Percentiles rank a stretch among this genome's conserved stretches.
Conservation (phyloP, 2,797 vertebrate genomes). For the Telmatherina bonti region DNA sequence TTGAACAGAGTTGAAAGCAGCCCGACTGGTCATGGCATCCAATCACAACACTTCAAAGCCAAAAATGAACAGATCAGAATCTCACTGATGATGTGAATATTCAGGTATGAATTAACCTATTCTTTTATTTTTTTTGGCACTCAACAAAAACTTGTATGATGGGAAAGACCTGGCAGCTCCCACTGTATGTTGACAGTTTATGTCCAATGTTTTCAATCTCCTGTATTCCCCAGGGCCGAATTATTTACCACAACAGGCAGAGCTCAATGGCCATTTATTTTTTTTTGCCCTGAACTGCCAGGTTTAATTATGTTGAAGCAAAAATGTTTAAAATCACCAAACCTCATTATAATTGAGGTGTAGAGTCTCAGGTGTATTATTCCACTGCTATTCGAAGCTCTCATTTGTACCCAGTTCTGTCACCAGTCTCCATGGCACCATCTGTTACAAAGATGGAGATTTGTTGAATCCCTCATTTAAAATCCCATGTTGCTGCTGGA, state of each 20-base stretch:
- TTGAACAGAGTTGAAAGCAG: constrained; percentile 66
- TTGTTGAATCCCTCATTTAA: constrained; percentile 32
- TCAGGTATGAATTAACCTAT: constrained; percentile 9
- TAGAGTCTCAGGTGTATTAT: constrained; percentile 44
- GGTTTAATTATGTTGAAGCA: constrained; percentile 41
- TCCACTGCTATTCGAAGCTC: constrained; percentile 33
- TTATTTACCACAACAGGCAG: constrained; percentile 55
- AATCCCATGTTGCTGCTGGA: constrained; percentile 18
- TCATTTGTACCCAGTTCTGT: constrained; percentile 31
- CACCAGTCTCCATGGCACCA: constrained; percentile 41
- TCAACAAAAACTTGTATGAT: background rate
- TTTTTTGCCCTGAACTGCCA: constrained; percentile 49
- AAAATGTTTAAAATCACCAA: constrained; percentile 48
- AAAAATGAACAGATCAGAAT: constrained; percentile 35
- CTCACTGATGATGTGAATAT: background rate
- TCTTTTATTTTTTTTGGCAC: constrained; percentile 10
- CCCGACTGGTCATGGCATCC: constrained; percentile 18
- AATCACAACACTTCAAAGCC: constrained; percentile 63
- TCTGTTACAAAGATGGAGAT: constrained; percentile 41
- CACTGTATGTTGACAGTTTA: constrained; percentile 20
- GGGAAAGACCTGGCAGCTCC: constrained; percentile 5
- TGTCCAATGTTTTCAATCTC: constrained; percentile 28
- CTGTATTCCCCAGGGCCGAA: constrained; percentile 49
- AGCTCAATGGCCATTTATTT: constrained; percentile 30
- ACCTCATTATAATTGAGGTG: constrained; percentile 61